A percentile compares a stretch with the other conserved stretches of the same genome.
phyloP scores from a whole-genome alignment of 2,113 vertebrate species.

The Saguinus imperator region DNA sequence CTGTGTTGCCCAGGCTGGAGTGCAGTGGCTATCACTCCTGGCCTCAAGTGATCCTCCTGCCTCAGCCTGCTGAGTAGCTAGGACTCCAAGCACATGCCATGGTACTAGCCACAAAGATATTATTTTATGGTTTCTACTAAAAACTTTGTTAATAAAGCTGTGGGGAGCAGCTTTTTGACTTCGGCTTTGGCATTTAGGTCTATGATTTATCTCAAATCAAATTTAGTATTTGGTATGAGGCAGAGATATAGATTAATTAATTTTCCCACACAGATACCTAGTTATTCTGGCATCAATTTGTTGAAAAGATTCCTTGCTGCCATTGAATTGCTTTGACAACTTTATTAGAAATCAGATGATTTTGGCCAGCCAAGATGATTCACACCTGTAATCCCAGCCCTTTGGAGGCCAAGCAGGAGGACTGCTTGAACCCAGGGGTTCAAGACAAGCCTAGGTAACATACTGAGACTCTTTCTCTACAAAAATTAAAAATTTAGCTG shows the following conservation, averaged over 20 bases:
- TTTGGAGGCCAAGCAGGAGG: too few relatives aligned
- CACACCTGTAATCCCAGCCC: too few relatives aligned
- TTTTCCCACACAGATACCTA: neutral
- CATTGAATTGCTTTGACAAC: neutral
- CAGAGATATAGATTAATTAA: conserved; percentile 8
- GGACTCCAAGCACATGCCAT: neutral
- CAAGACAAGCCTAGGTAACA: too few relatives aligned
- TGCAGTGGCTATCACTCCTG: neutral
- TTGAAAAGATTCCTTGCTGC: neutral
- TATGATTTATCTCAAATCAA: conserved; percentile 25
- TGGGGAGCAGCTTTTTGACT: neutral
- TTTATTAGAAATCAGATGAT: conserved; percentile 3
- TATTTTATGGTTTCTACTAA: conserved; percentile 27
- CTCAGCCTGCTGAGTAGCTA: neutral
- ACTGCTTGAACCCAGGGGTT: too few relatives aligned
- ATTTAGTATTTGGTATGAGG: neutral
- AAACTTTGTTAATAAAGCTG: neutral
- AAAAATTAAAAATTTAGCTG: too few relatives aligned
- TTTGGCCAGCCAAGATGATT: neutral
- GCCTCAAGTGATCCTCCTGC: neutral
- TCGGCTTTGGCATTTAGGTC: conserved; percentile 26
- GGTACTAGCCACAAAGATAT: neutral
- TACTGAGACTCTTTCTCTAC: too few relatives aligned
- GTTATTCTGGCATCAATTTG: neutral
- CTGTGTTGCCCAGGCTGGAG: neutral